A percentile compares a stretch with the other conserved stretches of the same genome.
These are phyloP conservation scores for Xestia c-nigrum DNA, from an alignment of 2,888 invertebrate species.

Conservation along the genomic window DNA sequence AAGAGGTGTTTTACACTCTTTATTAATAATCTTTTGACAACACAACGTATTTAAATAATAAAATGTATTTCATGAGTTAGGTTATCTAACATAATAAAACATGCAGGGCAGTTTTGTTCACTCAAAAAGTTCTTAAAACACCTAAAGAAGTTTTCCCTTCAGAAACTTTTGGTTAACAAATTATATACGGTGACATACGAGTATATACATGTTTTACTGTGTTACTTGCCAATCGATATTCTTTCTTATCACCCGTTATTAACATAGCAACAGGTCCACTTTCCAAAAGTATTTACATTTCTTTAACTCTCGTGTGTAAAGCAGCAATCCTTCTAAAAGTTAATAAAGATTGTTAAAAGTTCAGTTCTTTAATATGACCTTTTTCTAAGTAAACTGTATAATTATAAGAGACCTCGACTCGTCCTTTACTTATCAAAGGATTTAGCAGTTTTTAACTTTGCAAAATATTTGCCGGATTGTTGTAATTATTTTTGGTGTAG, in stretches of 20 bases:
- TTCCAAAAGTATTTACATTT: background rate
- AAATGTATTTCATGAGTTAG: no score
- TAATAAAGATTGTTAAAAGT: conserved; percentile 18
- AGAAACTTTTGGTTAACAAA: no score
- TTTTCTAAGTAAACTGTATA: conserved; percentile 15
- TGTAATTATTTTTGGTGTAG: conserved; percentile 28
- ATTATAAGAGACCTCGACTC: conserved; percentile 13
- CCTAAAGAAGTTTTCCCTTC: no score
- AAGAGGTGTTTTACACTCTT: no score
- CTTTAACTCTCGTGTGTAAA: background rate
- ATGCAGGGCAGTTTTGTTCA: no score
- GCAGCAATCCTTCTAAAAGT: background rate
- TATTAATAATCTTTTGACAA: no score
- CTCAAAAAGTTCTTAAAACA: no score
- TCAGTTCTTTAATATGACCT: conserved; percentile 22
- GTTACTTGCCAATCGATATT: background rate
- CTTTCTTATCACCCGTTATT: background rate
- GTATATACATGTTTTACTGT: no score
- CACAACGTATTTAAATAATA: no score
- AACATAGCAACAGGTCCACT: background rate
- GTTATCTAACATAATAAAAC: no score
- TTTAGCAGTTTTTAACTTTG: conserved; percentile 19
- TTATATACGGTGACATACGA: no score
- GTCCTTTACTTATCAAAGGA: conserved; percentile 30
- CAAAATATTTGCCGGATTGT: conserved; percentile 29